These are phyloP conservation scores for Drosophila picticornis DNA, from an alignment of 2,888 invertebrate species.

Conservation along the genomic window DNA sequence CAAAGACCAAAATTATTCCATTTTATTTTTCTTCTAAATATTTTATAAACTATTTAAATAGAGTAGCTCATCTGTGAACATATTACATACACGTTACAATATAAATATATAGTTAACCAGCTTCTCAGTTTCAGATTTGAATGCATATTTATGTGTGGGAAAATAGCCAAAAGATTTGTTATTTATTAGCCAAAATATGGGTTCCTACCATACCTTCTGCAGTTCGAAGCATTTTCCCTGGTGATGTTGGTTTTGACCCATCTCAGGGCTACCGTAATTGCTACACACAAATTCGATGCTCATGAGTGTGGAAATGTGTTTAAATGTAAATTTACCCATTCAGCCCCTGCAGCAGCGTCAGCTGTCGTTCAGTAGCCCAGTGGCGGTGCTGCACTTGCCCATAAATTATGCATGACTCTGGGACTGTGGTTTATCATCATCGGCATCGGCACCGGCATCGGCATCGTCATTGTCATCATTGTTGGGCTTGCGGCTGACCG, in stretches of 20 bases:
- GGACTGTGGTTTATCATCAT: constrained; percentile 38
- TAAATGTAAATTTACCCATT: constrained; percentile 67
- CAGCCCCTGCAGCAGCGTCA: constrained; percentile 12
- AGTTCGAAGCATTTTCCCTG: constrained; percentile 10
- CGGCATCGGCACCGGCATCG: constrained; percentile 19
- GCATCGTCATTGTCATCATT: constrained; percentile 36
- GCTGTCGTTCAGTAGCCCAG: constrained; percentile 14
- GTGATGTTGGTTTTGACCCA: neutral
- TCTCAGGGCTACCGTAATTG: constrained; percentile 34
- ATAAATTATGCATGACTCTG: constrained; percentile 73
- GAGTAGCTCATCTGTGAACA: neutral
- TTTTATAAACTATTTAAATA: neutral
- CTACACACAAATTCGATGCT: constrained; percentile 58
- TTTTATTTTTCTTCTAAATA: neutral
- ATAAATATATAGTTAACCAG: too few relatives aligned
- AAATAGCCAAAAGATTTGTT: constrained; percentile 2
- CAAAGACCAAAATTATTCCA: neutral
- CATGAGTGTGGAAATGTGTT: constrained; percentile 76
- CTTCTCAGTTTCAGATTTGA: neutral
- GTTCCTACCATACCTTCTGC: constrained; percentile 3
- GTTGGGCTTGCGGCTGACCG: constrained; percentile 57
- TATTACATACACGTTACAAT: too few relatives aligned
- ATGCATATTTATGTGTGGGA: constrained; percentile 10
- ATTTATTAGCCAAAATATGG: constrained; percentile 3
- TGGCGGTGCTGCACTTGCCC: constrained; percentile 41